Evolutionary conservation across 2,888 invertebrate species (phyloP).

Genomic region (Lagria hirta): DNA sequence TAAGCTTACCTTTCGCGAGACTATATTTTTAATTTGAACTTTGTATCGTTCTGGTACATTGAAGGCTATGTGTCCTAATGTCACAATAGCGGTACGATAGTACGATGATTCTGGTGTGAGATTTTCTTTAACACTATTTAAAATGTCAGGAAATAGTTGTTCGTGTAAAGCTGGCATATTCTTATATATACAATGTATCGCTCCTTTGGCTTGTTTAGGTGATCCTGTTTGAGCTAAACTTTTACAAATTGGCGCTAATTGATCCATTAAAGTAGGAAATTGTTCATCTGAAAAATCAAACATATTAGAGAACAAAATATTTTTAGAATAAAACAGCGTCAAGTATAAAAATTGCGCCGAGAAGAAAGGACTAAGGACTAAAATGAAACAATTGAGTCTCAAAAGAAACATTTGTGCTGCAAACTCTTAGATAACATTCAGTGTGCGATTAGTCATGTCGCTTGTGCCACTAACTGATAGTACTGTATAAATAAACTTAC

Average conservation of each 20-base stretch:
- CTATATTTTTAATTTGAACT: constrained; percentile 89
- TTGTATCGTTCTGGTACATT: constrained; percentile 89
- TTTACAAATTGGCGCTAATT: constrained; percentile 82
- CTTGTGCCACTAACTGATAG: neutral
- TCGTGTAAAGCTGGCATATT: constrained; percentile 75
- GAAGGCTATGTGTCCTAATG: constrained; percentile 91
- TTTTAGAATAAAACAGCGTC: no score
- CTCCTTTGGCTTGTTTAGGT: constrained; percentile 95
- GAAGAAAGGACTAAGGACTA: no score
- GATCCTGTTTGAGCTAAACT: constrained; percentile 87
- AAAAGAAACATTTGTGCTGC: no score
- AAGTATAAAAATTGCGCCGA: no score
- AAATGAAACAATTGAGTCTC: no score
- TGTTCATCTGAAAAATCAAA: constrained; percentile 66
- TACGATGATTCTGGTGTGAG: constrained; percentile 73
- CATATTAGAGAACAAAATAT: no score
- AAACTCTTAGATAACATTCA: no score
- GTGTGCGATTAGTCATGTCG: neutral
- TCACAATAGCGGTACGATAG: constrained; percentile 92
- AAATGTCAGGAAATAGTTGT: constrained; percentile 77
- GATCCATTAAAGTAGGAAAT: constrained; percentile 74
- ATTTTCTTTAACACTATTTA: constrained; percentile 77
- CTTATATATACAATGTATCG: constrained; percentile 87
- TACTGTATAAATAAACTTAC: constrained; percentile 58
- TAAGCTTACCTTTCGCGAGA: constrained; percentile 76